Evolutionary conservation across 2,888 invertebrate genomes (phyloP).

Genomic region (Phyllotreta cruciferae): DNA sequence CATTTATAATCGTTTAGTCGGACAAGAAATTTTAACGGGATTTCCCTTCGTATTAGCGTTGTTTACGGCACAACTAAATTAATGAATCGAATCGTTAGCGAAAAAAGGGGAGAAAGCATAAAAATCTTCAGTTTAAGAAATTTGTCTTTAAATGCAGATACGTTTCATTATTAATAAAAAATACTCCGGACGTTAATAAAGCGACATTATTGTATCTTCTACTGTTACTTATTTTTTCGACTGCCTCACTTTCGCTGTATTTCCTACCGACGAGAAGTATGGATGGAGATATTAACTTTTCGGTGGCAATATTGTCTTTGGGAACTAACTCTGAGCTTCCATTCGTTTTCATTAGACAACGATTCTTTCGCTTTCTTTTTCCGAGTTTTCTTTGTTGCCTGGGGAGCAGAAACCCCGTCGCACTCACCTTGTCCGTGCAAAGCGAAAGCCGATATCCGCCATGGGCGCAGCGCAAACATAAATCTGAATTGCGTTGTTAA

Average conservation of each 20-base stretch:
- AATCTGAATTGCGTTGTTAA: no score
- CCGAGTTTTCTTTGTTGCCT: conserved; percentile 42
- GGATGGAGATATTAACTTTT: conserved; percentile 45
- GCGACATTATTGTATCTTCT: not conserved
- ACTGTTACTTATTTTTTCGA: not conserved
- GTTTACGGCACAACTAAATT: conserved; percentile 1
- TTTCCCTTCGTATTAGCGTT: conserved; percentile 4
- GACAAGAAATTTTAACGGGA: conserved; percentile 15
- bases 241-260: not conserved
- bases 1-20: conserved; percentile 20
- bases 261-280: conserved; percentile 29
- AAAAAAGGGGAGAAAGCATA: no score
- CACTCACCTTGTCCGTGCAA: conserved; percentile 44
- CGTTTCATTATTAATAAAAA: no score
- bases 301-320: conserved; percentile 51
- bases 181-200: no score
- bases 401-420: conserved; percentile 43
- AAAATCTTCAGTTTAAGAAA: no score
- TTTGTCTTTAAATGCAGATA: no score
- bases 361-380: conserved; percentile 50
- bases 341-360: conserved; percentile 54
- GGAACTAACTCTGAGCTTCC: conserved; percentile 45
- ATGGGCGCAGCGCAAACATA: conserved; percentile 20
- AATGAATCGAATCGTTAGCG: no score
- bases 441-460: conserved; percentile 31